A percentile compares a stretch with the other conserved stretches of the same genome.
Evolutionary conservation across 92 coral and sea anemone genomes (phyloP).

Genomic region (Palythoa heliodiscus): DNA sequence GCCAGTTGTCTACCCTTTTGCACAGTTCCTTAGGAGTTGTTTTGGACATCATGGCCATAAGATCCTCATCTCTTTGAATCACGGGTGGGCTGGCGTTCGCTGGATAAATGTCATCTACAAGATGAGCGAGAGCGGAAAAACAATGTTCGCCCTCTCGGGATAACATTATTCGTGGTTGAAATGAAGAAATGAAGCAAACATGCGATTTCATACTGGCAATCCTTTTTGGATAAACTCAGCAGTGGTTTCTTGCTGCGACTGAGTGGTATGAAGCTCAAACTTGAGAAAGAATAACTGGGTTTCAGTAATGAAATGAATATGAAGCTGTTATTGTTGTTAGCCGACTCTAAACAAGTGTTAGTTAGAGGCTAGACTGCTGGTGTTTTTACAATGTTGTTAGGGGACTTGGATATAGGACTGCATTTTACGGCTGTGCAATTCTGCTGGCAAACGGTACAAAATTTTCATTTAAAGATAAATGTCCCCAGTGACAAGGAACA

Average conservation of each 20-base stretch:
- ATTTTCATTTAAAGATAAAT: too few relatives aligned
- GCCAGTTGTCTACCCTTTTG: constrained; percentile 17
- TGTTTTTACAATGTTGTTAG: too few relatives aligned
- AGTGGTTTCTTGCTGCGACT: neutral
- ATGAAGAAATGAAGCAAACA: neutral
- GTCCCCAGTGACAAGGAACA: too few relatives aligned
- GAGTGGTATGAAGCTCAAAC: neutral
- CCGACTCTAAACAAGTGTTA: too few relatives aligned
- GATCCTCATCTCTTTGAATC: neutral
- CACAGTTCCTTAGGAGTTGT: constrained; percentile 25
- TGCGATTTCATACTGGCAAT: neutral
- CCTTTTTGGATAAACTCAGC: neutral
- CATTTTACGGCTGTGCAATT: too few relatives aligned
- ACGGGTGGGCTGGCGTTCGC: neutral
- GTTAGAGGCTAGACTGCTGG: too few relatives aligned
- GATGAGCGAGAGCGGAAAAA: constrained; percentile 39
- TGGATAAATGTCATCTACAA: constrained; percentile 14
- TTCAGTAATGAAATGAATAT: neutral
- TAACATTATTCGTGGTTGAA: constrained; percentile 15
- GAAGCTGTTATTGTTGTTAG: too few relatives aligned
- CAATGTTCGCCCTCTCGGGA: constrained; percentile 46
- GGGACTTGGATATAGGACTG: too few relatives aligned
- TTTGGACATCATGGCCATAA: constrained; percentile 28
- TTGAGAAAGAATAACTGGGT: neutral
- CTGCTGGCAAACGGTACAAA: too few relatives aligned